Percentiles rank a stretch among this genome's conserved stretches.
These are phyloP conservation scores for Stenichneumon culpator DNA, from an alignment of 2,888 invertebrate genomes.

Conservation along the genomic window DNA sequence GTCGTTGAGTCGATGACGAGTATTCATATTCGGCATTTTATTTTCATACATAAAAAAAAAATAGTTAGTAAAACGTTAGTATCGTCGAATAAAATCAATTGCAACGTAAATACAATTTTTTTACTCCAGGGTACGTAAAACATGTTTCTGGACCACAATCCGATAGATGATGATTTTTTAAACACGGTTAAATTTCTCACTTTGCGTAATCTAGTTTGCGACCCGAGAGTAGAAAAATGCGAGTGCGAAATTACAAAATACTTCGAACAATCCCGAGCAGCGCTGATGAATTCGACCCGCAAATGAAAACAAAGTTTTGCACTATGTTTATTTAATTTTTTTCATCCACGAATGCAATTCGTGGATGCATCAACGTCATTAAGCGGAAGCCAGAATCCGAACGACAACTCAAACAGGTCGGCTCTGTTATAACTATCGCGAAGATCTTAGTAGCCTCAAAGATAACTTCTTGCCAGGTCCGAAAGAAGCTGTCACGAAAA, in stretches of 20 bases:
- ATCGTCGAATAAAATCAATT: background rate
- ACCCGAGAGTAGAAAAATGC: too few relatives aligned
- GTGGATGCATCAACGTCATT: background rate
- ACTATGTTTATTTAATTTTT: too few relatives aligned
- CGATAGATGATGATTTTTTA: too few relatives aligned
- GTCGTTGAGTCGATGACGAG: background rate
- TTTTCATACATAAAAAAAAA: background rate
- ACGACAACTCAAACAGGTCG: background rate
- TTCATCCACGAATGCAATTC: background rate
- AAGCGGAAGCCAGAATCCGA: background rate
- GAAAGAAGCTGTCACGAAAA: background rate
- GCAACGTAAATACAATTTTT: background rate
- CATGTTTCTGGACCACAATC: too few relatives aligned
- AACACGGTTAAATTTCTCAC: too few relatives aligned
- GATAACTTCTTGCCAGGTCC: background rate
- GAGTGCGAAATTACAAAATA: too few relatives aligned
- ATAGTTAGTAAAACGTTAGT: background rate
- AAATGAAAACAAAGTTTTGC: too few relatives aligned
- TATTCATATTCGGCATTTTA: background rate
- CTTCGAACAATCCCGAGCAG: background rate
- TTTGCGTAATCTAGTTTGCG: too few relatives aligned
- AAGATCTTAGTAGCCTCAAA: slow-evolving; percentile 33
- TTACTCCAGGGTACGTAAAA: too few relatives aligned
- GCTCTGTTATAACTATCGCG: slow-evolving; percentile 55
- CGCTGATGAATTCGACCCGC: too few relatives aligned